These are phyloP conservation scores for Lasioglossum leucozonium DNA, from an alignment of 2,888 invertebrate species.

Conservation along the genomic window DNA sequence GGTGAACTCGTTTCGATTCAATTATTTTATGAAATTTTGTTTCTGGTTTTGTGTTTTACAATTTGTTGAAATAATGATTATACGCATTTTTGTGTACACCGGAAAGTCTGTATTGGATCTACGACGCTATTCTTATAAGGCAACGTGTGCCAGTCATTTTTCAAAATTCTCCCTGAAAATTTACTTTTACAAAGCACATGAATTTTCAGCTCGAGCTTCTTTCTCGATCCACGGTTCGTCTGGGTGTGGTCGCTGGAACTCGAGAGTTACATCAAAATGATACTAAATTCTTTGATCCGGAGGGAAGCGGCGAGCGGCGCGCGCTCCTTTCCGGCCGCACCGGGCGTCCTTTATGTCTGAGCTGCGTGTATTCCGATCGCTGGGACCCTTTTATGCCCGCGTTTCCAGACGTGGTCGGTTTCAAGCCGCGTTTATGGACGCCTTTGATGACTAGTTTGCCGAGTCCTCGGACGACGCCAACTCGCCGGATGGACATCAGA, in stretches of 20 bases:
- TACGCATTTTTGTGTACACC: too few relatives aligned
- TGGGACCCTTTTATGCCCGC: slow-evolving; percentile 51
- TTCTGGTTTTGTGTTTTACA: too few relatives aligned
- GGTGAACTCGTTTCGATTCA: too few relatives aligned
- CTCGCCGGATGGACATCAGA: neutral
- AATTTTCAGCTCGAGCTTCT: neutral
- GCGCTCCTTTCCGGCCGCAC: slow-evolving; percentile 27
- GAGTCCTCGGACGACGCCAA: neutral
- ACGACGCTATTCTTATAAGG: too few relatives aligned
- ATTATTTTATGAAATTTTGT: too few relatives aligned
- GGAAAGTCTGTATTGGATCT: too few relatives aligned
- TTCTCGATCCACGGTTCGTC: neutral
- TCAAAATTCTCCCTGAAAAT: too few relatives aligned
- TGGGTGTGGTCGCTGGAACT: neutral
- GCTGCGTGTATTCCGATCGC: slow-evolving; percentile 50
- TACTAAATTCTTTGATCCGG: slow-evolving; percentile 2
- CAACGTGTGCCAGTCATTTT: too few relatives aligned
- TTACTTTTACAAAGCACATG: too few relatives aligned
- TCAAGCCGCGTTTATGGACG: slow-evolving; percentile 52
- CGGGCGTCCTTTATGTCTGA: slow-evolving; percentile 50
- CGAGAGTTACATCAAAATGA: neutral
- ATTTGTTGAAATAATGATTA: too few relatives aligned
- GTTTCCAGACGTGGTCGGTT: slow-evolving; percentile 42
- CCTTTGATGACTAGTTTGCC: slow-evolving; percentile 39
- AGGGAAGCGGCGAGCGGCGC: neutral